Evolutionary conservation across 2,888 invertebrate genomes (phyloP), one percentile per base, ranked within the genome.

Genomic region (Protophormia terraenovae): DNA sequence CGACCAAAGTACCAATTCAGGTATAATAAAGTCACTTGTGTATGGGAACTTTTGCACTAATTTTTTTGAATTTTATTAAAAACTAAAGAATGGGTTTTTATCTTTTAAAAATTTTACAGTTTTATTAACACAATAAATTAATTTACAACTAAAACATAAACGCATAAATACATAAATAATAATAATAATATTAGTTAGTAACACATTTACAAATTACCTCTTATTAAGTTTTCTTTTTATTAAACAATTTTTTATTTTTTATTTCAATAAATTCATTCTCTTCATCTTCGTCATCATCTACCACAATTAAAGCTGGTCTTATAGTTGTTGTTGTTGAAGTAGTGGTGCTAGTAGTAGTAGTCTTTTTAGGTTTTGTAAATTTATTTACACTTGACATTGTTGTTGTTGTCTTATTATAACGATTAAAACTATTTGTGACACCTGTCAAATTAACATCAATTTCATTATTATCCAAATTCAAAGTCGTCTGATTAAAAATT

Each of bases 261-360:
- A 84, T 66, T 84, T 72, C 67, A 47, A 83, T 72, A 62, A 85
- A 79, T 77, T 72, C 47, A 86, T 82, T 81, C 58, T 83, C 71
- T 79, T 77, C 76, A 67, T 50, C 73, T 22, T 69, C 78, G 62
- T 67, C 55, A 67, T 67, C 55, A 67, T 50, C 16, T 1, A 10
- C 10, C 0, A 7, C 38, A 6, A 16, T 16, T 35, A 45, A 12
- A 4, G 64, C 8, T 14, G 47, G 3, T 16, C n/a, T n/a, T n/a
- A n/a, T n/a, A n/a, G 24, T 58, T 35, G 58, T 47, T 47, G n/a
- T 60, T 16, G 19, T 58, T 1, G 24, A 45, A 24, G 19, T 60
- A 1, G 24, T 66, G n/a, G 41, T 27, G 1, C 22, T 66, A 14
- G 38, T 41, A 12, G 22, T 50, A 27, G 8, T 8, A 6, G 38